Evolutionary conservation across 2,113 vertebrate genomes (phyloP).

Genomic region (Centrocercus urophasianus): DNA sequence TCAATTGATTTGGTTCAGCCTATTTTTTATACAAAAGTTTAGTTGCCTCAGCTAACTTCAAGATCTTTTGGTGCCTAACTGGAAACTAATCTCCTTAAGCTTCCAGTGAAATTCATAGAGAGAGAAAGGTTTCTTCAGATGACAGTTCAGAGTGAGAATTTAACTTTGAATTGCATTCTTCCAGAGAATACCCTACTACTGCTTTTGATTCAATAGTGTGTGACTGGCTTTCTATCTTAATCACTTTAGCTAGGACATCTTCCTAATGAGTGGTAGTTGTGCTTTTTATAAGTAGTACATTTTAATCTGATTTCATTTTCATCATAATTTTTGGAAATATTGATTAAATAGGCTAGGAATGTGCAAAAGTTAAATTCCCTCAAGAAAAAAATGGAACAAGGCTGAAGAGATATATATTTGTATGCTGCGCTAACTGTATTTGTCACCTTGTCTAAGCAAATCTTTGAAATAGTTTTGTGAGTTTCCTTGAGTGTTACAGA

Average conservation of each 20-base stretch:
- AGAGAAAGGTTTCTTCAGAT: not conserved
- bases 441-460: not conserved
- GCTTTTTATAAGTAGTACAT: not conserved
- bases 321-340: not conserved
- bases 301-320: not conserved
- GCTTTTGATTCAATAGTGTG: not conserved
- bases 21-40: not conserved
- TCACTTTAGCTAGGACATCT: not conserved
- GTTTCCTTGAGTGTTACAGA: not conserved
- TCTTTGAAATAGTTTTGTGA: not conserved
- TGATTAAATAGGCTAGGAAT: not conserved
- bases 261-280: not conserved
- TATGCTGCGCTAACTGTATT: not conserved
- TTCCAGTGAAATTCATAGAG: not conserved
- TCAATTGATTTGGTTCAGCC: not conserved
- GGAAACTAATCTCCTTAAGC: not conserved
- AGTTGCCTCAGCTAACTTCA: not conserved
- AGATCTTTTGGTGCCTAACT: not conserved
- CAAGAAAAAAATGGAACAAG: not conserved
- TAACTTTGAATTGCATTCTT: not conserved
- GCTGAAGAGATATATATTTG: not conserved
- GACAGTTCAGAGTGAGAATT: not conserved
- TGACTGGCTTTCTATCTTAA: not conserved
- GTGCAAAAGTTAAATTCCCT: not conserved
- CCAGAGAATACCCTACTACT: not conserved